Conservation (phyloP, 2,888 invertebrate genomes). For the Eutolmus rufibarbis region DNA sequence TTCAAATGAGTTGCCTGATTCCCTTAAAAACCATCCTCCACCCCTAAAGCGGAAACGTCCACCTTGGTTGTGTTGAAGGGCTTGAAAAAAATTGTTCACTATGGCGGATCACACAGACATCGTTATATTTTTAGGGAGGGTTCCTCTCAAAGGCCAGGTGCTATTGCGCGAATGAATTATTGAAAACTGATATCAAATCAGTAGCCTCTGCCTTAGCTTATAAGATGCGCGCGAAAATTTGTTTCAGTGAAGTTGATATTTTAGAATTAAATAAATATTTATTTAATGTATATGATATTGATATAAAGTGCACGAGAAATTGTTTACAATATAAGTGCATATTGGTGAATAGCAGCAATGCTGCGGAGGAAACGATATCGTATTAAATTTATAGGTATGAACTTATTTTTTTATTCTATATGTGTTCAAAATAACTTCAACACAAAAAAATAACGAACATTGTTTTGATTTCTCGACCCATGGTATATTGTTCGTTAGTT, state of each 20-base stretch:
- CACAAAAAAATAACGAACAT: no score
- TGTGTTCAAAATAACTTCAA: neutral
- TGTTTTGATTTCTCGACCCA: no score
- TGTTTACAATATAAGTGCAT: neutral
- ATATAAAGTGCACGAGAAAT: neutral
- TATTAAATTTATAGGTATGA: neutral
- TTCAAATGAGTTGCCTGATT: neutral
- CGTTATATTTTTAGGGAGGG: neutral
- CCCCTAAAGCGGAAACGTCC: neutral
- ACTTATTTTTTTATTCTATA: neutral
- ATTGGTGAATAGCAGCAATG: neutral
- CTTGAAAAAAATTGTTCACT: neutral
- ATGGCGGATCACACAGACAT: neutral
- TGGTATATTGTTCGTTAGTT: no score
- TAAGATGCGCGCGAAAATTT: neutral
- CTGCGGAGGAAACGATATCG: neutral
- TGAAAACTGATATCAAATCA: neutral
- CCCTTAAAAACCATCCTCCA: neutral
- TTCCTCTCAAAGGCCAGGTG: neutral
- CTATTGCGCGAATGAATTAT: neutral
- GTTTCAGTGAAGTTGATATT: neutral
- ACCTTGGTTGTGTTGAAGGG: neutral
- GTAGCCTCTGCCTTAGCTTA: neutral
- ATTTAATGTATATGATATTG: neutral
- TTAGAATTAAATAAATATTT: neutral